Percentiles rank a stretch among this genome's conserved stretches.
Conservation (phyloP, 2,113 vertebrate species). For the Pachycephala philippinensis region DNA sequence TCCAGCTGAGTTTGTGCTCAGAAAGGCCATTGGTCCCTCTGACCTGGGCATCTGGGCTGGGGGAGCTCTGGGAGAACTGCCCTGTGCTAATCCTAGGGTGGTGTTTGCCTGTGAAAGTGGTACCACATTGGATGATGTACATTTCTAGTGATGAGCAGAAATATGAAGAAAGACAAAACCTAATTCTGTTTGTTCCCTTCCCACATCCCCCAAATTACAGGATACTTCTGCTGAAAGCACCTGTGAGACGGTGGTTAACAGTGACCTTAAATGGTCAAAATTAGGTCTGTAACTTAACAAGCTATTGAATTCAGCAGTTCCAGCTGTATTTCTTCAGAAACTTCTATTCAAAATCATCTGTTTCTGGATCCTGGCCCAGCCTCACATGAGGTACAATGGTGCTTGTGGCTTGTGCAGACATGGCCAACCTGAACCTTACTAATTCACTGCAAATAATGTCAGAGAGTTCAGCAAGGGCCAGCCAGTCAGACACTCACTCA, state of each 20-base stretch:
- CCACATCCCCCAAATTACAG: not conserved
- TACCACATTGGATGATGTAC: not conserved
- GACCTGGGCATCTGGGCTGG: not conserved
- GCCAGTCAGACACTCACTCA: not conserved
- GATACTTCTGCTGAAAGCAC: not conserved
- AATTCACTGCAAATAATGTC: not conserved
- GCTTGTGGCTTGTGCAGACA: not conserved
- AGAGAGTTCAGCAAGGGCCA: not conserved
- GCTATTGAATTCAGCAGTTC: not conserved
- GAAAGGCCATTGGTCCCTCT: not conserved
- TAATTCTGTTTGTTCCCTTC: not conserved
- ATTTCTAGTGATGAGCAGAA: not conserved
- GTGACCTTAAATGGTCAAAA: not conserved
- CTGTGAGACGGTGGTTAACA: not conserved
- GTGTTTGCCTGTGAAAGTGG: not conserved
- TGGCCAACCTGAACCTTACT: not conserved
- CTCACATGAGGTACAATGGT: not conserved
- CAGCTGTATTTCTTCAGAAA: not conserved
- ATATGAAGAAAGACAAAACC: not conserved
- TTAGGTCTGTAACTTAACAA: not conserved
- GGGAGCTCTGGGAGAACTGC: not conserved
- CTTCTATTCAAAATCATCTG: not conserved
- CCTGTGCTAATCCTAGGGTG: not conserved
- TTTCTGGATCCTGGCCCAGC: not conserved
- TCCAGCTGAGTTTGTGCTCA: not conserved